Percentiles rank a stretch among this genome's conserved stretches.
These are phyloP conservation scores for Erebia palarica DNA, from an alignment of 2,888 invertebrate species.

Conservation along the genomic window DNA sequence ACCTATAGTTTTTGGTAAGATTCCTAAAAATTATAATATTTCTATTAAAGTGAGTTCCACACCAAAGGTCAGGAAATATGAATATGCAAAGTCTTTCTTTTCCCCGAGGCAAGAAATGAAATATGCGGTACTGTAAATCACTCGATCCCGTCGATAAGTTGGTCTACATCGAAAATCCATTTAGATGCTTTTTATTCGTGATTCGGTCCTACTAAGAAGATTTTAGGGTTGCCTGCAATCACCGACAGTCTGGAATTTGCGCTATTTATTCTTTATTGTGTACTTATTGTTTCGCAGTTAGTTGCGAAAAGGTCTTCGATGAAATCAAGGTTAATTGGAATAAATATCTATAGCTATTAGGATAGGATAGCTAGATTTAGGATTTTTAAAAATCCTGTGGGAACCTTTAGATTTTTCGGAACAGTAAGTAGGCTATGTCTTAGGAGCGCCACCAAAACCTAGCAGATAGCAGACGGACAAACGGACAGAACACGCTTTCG, in stretches of 20 bases:
- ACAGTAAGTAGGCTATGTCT: too few species aligned
- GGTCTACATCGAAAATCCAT: constrained; percentile 26
- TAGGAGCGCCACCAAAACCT: too few species aligned
- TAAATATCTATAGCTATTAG: too few species aligned
- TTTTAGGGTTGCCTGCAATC: constrained; percentile 8
- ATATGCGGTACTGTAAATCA: constrained; percentile 18
- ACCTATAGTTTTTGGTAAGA: background rate
- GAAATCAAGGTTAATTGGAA: background rate
- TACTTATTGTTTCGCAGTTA: background rate
- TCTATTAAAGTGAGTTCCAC: background rate
- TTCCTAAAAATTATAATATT: background rate
- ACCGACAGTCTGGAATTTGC: background rate
- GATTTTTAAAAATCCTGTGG: too few species aligned
- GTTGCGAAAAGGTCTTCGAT: too few species aligned
- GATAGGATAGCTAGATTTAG: too few species aligned
- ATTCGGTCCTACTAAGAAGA: constrained; percentile 16
- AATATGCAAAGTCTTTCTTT: constrained; percentile 16
- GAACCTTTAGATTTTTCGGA: too few species aligned
- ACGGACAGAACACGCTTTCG: too few species aligned
- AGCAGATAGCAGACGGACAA: too few species aligned
- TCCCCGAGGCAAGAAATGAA: constrained; percentile 11
- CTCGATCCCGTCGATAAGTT: constrained; percentile 19
- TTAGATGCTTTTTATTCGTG: constrained; percentile 20
- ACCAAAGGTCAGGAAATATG: constrained; percentile 1
- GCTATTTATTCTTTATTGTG: background rate